Percentiles rank a stretch among this genome's conserved stretches.
These are phyloP conservation scores for Cydia strobilella DNA, from an alignment of 1,140 invertebrate species.

Conservation along the genomic window DNA sequence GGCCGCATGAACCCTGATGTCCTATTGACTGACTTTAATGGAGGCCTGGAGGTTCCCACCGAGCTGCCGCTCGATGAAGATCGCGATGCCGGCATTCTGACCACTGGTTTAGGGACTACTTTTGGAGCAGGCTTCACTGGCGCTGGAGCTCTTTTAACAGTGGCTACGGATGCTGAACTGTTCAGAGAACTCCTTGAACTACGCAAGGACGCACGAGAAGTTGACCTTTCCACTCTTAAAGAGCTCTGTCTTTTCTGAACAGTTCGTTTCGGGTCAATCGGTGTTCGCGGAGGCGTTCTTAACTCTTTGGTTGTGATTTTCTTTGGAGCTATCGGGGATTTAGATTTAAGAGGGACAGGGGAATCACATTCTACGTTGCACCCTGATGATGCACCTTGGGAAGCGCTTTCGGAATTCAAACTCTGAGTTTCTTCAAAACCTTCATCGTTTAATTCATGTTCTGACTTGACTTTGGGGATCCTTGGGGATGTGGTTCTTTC, in stretches of 20 bases:
- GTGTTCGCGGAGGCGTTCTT: conserved; percentile 64
- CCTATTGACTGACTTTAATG: conserved; percentile 54
- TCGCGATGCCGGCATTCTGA: conserved; percentile 83
- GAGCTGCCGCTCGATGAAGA: conserved; percentile 88
- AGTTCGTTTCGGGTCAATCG: conserved; percentile 60
- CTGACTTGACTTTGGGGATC: conserved; percentile 77
- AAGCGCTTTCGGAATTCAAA: conserved; percentile 90
- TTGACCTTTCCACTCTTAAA: conserved; percentile 68
- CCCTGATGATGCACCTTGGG: conserved; percentile 88
- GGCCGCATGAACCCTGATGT: conserved; percentile 82
- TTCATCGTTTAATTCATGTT: conserved; percentile 90
- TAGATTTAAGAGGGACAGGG: conserved; percentile 69
- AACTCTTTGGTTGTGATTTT: conserved; percentile 72
- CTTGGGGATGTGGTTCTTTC: conserved; percentile 65
- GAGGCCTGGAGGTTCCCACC: conserved; percentile 78
- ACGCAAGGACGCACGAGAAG: conserved; percentile 85
- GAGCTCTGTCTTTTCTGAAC: conserved; percentile 64
- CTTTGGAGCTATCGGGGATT: conserved; percentile 67
- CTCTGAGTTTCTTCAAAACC: conserved; percentile 94
- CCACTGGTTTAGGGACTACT: conserved; percentile 63
- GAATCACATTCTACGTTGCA: conserved; percentile 85
- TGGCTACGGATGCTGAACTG: conserved; percentile 89
- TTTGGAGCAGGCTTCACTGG: conserved; percentile 61
- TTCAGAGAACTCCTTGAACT: conserved; percentile 91
- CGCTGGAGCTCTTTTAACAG: conserved; percentile 84